Conservation (phyloP, 2,888 invertebrate genomes). For the Scaptomyza caliginosa region DNA sequence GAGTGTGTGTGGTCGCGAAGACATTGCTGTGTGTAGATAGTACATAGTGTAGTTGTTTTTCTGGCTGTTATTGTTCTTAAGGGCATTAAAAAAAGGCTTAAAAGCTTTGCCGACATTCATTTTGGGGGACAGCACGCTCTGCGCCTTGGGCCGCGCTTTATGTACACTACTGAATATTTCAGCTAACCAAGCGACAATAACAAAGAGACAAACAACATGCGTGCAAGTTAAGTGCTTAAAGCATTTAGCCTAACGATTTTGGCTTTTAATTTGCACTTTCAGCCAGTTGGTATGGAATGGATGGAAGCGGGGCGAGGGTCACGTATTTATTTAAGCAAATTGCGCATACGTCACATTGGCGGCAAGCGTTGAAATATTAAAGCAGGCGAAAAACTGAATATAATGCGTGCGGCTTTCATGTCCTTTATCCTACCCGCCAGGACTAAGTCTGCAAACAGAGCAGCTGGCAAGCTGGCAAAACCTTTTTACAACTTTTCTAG, state of each 20-base stretch:
- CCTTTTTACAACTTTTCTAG: constrained; percentile 75
- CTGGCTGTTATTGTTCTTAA: constrained; percentile 54
- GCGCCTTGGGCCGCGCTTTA: constrained; percentile 53
- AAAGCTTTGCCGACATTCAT: constrained; percentile 74
- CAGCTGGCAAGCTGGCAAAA: constrained; percentile 64
- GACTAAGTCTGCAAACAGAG: constrained; percentile 50
- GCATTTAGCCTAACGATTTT: constrained; percentile 69
- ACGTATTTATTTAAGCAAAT: constrained; percentile 71
- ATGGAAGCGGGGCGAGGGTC: constrained; percentile 25
- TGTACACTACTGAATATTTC: constrained; percentile 56
- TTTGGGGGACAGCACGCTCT: constrained; percentile 19
- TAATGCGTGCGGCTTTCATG: constrained; percentile 23
- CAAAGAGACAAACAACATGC: constrained; percentile 35
- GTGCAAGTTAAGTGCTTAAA: constrained; percentile 72
- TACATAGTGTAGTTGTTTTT: constrained; percentile 27
- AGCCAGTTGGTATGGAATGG: constrained; percentile 3
- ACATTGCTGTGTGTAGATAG: constrained; percentile 42
- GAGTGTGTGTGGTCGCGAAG: constrained; percentile 58
- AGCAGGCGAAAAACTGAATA: constrained; percentile 39
- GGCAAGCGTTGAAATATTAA: constrained; percentile 54
- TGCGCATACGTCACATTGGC: constrained; percentile 64
- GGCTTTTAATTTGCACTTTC: constrained; percentile 68
- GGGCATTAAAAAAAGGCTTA: constrained; percentile 79
- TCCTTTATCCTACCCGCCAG: background rate
- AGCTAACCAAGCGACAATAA: constrained; percentile 43